Evolutionary conservation across 2,888 invertebrate species (phyloP).

Genomic region (Drosophila prostipennis): DNA sequence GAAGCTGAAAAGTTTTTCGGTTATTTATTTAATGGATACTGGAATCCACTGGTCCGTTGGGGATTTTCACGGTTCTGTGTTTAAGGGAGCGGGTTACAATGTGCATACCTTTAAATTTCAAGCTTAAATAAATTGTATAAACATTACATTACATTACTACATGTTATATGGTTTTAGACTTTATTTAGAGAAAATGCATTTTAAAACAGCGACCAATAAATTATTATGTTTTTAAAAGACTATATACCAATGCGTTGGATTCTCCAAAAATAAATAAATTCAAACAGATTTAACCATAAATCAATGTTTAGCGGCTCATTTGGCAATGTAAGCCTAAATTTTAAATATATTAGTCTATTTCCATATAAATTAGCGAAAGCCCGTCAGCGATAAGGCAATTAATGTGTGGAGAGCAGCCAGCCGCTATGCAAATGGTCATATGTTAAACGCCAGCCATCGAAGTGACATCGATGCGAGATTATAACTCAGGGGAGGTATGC

Average conservation of each 20-base stretch:
- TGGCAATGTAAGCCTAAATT: background rate
- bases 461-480: conserved; percentile 7
- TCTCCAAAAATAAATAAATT: background rate
- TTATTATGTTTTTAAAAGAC: background rate
- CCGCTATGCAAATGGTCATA: conserved; percentile 10
- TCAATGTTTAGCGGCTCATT: conserved; percentile 2
- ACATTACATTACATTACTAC: no score
- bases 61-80: background rate
- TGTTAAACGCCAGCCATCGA: conserved; percentile 7
- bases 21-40: conserved; percentile 73
- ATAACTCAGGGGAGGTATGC: background rate
- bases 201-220: background rate
- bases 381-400: conserved; percentile 8
- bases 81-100: background rate
- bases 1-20: conserved; percentile 73
- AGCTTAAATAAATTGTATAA: no score
- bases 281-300: background rate
- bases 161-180: no score
- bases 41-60: background rate
- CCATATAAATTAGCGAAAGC: background rate
- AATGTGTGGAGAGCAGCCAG: conserved; percentile 1
- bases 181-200: no score
- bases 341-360: background rate
- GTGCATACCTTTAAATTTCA: background rate
- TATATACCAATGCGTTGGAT: background rate